These are phyloP conservation scores for Dromas ardeola DNA, from an alignment of 2,113 vertebrate species.

Conservation along the genomic window DNA sequence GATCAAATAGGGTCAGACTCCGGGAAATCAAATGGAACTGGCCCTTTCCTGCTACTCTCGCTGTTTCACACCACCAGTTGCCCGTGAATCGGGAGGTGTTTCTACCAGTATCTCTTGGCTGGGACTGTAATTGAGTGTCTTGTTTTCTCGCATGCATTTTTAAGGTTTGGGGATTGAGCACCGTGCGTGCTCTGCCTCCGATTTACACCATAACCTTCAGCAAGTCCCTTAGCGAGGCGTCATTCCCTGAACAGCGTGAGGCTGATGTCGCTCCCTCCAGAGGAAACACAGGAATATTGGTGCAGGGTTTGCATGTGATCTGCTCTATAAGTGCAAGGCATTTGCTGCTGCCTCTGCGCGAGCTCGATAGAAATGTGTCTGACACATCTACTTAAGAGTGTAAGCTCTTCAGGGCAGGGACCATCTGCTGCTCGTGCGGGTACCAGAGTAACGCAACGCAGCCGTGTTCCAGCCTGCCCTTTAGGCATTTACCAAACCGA, in stretches of 20 bases:
- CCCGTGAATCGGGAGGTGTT: neutral
- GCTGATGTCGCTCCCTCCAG: neutral
- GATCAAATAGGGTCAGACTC: neutral
- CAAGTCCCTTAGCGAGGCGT: neutral
- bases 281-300: neutral
- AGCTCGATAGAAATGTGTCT: neutral
- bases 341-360: neutral
- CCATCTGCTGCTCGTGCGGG: neutral
- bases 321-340: neutral
- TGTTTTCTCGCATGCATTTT: neutral
- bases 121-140: accelerated
- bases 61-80: neutral
- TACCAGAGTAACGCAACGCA: neutral
- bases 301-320: neutral
- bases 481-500: neutral
- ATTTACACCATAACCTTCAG: neutral
- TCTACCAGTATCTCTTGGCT: neutral
- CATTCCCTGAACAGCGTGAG: neutral
- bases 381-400: neutral
- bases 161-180: neutral
- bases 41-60: accelerated
- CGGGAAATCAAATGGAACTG: neutral
- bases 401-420: neutral
- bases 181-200: neutral
- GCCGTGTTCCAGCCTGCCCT: neutral